Base-by-base conservation (phyloP, 1,140 invertebrate species). In the Zophobas atratus region DNA sequence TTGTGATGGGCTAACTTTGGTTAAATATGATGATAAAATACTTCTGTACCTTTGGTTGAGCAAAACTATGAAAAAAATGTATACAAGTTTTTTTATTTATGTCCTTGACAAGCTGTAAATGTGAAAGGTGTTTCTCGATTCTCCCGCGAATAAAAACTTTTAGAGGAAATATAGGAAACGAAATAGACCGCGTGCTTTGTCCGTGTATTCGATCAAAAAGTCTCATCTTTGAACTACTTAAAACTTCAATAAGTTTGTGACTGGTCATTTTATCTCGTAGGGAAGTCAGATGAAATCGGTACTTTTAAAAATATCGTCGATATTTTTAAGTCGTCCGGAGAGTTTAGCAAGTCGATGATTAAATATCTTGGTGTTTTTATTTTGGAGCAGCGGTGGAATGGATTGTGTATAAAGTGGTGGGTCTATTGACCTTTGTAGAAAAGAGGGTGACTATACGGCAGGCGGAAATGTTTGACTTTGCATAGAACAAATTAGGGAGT, bases 401-500 rank as follows among this genome's bases (percentile, higher is more conserved):
- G 20, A 20, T 34, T 34, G n/a, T 32, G 35, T 32, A 33, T 34
- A 55, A 34, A 32, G 3, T 46, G 53, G 33, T 55, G 53, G 6
- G 6, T 34, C 32, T 55, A 55, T 55, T 55, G 32, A 55, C 53
- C 32, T 32, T 51, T 67, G 8, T 8, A 41, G 20, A 67, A 43
- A 67, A 46, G n/a, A n/a, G 1, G 20, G 6, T n/a, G 56, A 60
- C 2, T 38, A 36, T 8, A 35, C n/a, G 36, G 32, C 38, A 60
- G 38, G 3, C 56, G 3, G 56, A 5, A 38, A 39, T 60, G 35
- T 60, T 60, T 60, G 56, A 60, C 56, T 60, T 60, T 39, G 56
- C 56, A 57, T 60, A 6, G 8, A 38, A 60, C 56, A 67, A 67
- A 48, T 67, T 67, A 67, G n/a, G 60, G 3, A 43, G 60, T 67